Base-by-base conservation (phyloP, 2,888 invertebrate species). In the Apeira syringaria region DNA sequence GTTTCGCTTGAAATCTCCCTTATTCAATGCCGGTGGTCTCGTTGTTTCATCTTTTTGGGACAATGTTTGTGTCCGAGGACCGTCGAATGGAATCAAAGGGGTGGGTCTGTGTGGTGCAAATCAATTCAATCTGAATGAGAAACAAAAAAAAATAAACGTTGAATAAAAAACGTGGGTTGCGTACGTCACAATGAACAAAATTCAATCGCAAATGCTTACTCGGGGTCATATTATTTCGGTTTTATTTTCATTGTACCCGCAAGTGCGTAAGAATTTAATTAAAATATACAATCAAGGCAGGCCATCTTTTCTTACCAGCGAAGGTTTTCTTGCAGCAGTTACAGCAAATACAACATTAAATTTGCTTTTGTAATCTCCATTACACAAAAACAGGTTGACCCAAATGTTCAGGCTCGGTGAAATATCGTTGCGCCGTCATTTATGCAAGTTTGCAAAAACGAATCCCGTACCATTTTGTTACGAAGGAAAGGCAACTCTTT, bases 361-460 rank as follows among this genome's bases (percentile, higher is more conserved):
- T 85, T 82, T 82, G 79, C 85, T 85, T 83, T 78, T 82, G 80
- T 83, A 80, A 85, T 84, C 75, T 78, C 74, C 70, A 81, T 85
- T 85, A 85, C 77, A 80, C 81, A 88, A 88, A 87, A 87, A 83
- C 87, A 87, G 80, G 81, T 85, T 86, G 87, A 87, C 88, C 88
- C 81, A 80, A 89, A 88, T 88, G 82, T 82, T 78, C 78, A 71
- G 70, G 68, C 73, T 73, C 68, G 72, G 79, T 84, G 74, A 85
- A 85, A 86, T 83, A 88, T 84, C 75, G 83, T 75, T 75, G 77
- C 74, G 75, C 68, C 73, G 78, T 80, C 82, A 79, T 86, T 85
- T 84, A 79, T 84, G 84, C 84, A 83, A 86, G 79, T 82, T 84
- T 72, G 79, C 83, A 83, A 84, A 86, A 85, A 82, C 80, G 77